A percentile compares a stretch with the other conserved stretches of the same genome.
Conservation (phyloP, 2,113 vertebrate genomes). For the Pimephales promelas region DNA sequence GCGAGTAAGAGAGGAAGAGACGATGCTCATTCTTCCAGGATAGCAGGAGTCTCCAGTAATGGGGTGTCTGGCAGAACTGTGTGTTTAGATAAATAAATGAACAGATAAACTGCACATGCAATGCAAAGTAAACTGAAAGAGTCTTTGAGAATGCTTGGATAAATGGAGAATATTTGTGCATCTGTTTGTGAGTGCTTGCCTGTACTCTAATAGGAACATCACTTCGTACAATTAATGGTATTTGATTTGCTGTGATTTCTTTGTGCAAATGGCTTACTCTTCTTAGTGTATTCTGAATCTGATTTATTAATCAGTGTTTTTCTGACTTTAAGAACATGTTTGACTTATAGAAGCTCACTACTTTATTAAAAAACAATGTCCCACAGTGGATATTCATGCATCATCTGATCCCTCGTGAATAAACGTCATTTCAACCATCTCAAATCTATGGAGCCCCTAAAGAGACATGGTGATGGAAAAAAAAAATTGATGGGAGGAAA, state of each 20-base stretch:
- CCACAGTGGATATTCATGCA: neutral
- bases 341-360: neutral
- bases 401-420: neutral
- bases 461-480: too few species aligned
- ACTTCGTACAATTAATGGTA: neutral
- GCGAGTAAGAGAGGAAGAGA: neutral
- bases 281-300: neutral
- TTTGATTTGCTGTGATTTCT: neutral
- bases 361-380: neutral
- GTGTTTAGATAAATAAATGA: conserved; percentile 13
- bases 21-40: neutral
- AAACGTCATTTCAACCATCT: neutral
- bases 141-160: neutral
- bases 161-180: neutral
- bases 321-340: neutral
- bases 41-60: neutral
- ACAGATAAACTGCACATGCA: neutral
- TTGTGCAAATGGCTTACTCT: neutral
- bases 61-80: conserved; percentile 4
- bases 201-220: neutral
- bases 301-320: neutral
- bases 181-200: neutral
- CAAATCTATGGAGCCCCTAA: too few species aligned
- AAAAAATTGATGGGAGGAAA: too few species aligned
- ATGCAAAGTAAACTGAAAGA: conserved; percentile 2